A percentile compares a stretch with the other conserved stretches of the same genome.
These are phyloP conservation scores for Solea senegalensis DNA, from an alignment of 2,113 vertebrate genomes.

Conservation along the genomic window DNA sequence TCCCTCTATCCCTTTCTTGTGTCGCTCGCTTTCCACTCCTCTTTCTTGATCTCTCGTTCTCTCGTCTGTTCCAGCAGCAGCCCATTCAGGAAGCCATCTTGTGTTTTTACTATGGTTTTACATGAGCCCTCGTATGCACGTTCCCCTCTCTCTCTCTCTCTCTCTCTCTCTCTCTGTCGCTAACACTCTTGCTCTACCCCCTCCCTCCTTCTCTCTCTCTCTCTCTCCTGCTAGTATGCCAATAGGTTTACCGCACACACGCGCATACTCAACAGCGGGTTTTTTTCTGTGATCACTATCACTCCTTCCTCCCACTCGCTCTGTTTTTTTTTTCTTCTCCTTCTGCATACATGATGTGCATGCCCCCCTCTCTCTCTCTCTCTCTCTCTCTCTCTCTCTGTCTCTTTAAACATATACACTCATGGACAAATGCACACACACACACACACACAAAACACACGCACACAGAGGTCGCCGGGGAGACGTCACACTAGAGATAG, in stretches of 20 bases:
- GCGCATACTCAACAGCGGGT: conserved; percentile 7
- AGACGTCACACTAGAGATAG: conserved; percentile 82
- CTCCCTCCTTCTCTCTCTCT: conserved; percentile 43
- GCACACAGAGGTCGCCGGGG: conserved; percentile 56
- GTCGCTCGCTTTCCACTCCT: conserved; percentile 56
- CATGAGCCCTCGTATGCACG: conserved; percentile 78
- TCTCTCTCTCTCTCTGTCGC: conserved; percentile 49
- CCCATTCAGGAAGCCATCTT: conserved; percentile 88
- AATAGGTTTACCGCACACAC: conserved; percentile 73
- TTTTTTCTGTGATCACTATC: conserved; percentile 75
- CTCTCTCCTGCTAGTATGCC: conserved; percentile 61
- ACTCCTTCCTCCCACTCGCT: conserved; percentile 61
- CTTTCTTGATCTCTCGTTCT: conserved; percentile 58
- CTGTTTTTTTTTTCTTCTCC: conserved; percentile 43
- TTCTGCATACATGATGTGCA: conserved; percentile 74
- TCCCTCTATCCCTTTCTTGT: conserved; percentile 63
- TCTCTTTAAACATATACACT: conserved; percentile 66
- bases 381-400: conserved; percentile 16
- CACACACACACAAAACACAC: conserved; percentile 18
- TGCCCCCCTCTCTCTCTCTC: conserved; percentile 26
- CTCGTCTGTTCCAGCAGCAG: conserved; percentile 70
- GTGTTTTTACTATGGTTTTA: conserved; percentile 85
- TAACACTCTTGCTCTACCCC: conserved; percentile 53
- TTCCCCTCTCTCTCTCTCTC: conserved; percentile 62
- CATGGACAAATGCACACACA: conserved; percentile 42